These are phyloP conservation scores for Hipparchia sbordonii DNA, from an alignment of 2,888 invertebrate genomes.

Conservation along the genomic window DNA sequence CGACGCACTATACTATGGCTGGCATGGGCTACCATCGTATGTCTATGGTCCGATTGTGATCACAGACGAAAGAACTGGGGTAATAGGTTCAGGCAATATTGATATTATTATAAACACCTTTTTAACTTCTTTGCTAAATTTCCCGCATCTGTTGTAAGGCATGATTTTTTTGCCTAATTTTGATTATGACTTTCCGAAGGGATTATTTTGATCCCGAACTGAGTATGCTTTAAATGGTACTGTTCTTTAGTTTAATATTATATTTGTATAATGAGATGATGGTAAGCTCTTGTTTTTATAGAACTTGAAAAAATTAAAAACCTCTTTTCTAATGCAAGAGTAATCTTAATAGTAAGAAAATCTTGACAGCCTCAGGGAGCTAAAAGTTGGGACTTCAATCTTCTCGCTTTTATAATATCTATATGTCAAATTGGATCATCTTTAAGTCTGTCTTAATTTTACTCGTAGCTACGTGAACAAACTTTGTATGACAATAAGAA, in stretches of 20 bases:
- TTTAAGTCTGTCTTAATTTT: neutral
- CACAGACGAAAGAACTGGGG: slow-evolving; percentile 56
- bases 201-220: slow-evolving; percentile 5
- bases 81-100: slow-evolving; percentile 50
- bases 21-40: slow-evolving; percentile 64
- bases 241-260: slow-evolving; percentile 8
- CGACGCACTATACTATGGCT: slow-evolving; percentile 73
- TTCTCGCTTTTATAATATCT: neutral
- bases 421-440: neutral
- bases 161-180: slow-evolving; percentile 30
- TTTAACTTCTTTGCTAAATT: slow-evolving; percentile 22
- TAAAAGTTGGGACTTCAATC: neutral
- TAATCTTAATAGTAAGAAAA: neutral
- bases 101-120: slow-evolving; percentile 14
- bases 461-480: neutral
- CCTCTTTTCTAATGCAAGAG: slow-evolving; percentile 25
- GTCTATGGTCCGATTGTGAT: slow-evolving; percentile 68
- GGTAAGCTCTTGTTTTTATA: neutral
- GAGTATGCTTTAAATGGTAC: slow-evolving; percentile 21
- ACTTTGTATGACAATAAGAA: slow-evolving; percentile 6
- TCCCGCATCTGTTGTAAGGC: slow-evolving; percentile 28
- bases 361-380: neutral
- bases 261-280: neutral
- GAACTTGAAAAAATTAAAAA: neutral
- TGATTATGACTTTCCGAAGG: slow-evolving; percentile 7